Conservation (phyloP, 2,888 invertebrate species). For the Eueremaeus valkanovi region DNA sequence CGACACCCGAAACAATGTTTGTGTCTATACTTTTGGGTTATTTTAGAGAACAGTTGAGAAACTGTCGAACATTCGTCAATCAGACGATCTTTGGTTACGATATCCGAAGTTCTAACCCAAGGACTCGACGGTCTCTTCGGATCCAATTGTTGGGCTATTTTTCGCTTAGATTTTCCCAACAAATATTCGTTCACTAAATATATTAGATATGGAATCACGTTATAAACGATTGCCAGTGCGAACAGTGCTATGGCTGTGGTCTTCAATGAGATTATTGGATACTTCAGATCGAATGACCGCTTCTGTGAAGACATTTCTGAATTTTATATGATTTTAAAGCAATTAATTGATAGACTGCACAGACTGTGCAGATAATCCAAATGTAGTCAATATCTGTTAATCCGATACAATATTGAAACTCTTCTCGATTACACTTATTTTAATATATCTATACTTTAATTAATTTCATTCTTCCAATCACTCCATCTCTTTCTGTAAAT, state of each 20-base stretch:
- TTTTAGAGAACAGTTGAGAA: slow-evolving; percentile 69
- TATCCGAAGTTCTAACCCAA: neutral
- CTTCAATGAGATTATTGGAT: no score
- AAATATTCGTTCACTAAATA: neutral
- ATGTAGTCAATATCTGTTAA: no score
- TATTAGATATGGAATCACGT: neutral
- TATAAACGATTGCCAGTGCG: neutral
- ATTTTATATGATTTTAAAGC: no score
- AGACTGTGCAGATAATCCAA: no score
- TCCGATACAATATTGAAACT: no score
- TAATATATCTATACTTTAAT: no score
- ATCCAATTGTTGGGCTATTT: slow-evolving; percentile 9
- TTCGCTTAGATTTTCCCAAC: neutral
- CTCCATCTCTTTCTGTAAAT: no score
- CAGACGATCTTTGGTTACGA: neutral
- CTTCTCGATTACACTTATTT: no score
- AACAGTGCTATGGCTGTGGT: neutral
- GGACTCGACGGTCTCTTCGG: neutral
- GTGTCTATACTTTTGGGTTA: slow-evolving; percentile 67
- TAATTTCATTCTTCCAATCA: no score
- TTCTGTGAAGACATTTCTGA: no score
- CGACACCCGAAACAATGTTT: slow-evolving; percentile 82
- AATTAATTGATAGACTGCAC: no score
- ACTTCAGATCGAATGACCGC: no score
- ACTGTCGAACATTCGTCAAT: slow-evolving; percentile 49